A percentile compares a stretch with the other conserved stretches of the same genome.
These are phyloP conservation scores for Myrmecophaga tridactyla DNA, from an alignment of 2,113 vertebrate species.

Conservation along the genomic window DNA sequence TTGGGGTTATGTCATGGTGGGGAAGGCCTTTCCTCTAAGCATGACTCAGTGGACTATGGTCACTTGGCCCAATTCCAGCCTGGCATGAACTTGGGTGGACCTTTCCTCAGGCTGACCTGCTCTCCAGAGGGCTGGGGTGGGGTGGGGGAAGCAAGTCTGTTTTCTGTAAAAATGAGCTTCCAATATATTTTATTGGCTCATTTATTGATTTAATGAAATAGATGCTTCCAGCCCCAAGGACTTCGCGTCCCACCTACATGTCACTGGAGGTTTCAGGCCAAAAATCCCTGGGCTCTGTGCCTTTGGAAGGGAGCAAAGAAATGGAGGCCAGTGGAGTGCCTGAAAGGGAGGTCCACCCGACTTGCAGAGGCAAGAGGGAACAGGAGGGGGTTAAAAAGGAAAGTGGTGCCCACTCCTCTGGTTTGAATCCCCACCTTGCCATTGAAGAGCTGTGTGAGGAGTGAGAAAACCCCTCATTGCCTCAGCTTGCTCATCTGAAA, in stretches of 20 bases:
- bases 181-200: not conserved
- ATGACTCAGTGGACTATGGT: not conserved
- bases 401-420: not conserved
- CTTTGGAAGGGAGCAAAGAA: not conserved
- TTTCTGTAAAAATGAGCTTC: not conserved
- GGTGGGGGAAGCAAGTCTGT: not conserved
- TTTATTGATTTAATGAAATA: not conserved
- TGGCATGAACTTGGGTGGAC: not conserved
- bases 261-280: not conserved
- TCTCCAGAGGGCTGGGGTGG: not conserved
- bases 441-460: not conserved
- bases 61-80: not conserved
- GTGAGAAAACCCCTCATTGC: not conserved
- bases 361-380: not conserved
- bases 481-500: not conserved
- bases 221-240: not conserved
- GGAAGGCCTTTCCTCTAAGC: not conserved
- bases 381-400: not conserved
- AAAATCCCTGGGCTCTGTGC: not conserved
- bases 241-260: not conserved
- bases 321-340: not conserved
- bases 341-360: not conserved
- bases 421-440: not conserved
- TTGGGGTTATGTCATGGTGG: accelerated
- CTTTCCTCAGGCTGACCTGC: not conserved